These are phyloP conservation scores for Lumbricus terrestris DNA, from an alignment of 2,888 invertebrate genomes.

Conservation along the genomic window DNA sequence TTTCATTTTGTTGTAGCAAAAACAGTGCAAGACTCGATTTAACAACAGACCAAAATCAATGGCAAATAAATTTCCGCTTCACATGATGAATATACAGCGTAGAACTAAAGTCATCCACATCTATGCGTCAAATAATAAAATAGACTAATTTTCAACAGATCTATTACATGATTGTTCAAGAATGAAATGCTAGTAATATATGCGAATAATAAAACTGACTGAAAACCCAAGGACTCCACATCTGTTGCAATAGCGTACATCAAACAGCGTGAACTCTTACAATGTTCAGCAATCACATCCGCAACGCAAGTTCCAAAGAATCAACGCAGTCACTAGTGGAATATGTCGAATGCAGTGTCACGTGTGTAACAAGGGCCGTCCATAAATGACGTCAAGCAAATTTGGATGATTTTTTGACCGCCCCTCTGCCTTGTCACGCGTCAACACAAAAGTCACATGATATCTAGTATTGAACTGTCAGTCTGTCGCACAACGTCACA, in stretches of 20 bases:
- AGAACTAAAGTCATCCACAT: neutral
- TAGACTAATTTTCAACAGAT: neutral
- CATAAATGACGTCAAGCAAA: too few relatives aligned
- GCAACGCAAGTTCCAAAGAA: neutral
- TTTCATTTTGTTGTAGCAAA: too few relatives aligned
- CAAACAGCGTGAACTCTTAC: neutral
- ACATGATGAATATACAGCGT: neutral
- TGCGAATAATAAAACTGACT: neutral
- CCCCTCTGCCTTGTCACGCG: too few relatives aligned
- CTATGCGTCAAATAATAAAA: neutral
- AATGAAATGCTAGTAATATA: neutral
- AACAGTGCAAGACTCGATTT: neutral
- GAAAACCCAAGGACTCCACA: neutral
- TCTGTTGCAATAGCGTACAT: neutral
- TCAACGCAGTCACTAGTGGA: neutral
- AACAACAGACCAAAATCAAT: neutral
- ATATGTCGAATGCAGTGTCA: neutral
- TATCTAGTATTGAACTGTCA: too few relatives aligned
- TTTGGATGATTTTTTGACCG: too few relatives aligned
- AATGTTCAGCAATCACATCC: neutral
- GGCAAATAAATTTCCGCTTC: neutral
- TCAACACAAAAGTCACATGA: too few relatives aligned
- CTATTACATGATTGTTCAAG: neutral
- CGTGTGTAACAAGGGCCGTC: too few relatives aligned
- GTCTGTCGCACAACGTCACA: too few relatives aligned